Base-by-base conservation (phyloP, 2,888 invertebrate genomes). In the Ochropleura leucogaster region DNA sequence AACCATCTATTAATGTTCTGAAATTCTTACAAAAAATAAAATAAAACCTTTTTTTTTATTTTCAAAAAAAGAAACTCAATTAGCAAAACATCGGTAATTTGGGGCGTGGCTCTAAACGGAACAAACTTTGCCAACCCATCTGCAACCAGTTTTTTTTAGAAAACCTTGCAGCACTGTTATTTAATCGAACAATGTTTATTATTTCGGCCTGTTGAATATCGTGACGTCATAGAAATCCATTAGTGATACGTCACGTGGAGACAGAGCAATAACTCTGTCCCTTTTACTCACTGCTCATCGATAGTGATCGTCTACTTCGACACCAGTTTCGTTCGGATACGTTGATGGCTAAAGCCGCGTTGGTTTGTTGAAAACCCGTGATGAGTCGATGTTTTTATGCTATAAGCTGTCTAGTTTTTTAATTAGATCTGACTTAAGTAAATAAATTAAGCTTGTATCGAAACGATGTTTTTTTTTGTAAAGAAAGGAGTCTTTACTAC, bases 321-420 rank as follows among this genome's bases (percentile, higher is more conserved):
- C 30, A 44, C 46, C n/a, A 18, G 49, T 20, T 30, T 16, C 12
- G 42, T 79, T 83, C 20, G 72, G 72, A 83, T 79, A 72, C 72
- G 55, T 42, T 53, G n/a, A n/a, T 42, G 18, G 53, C 30, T 49
- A 16, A 9, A 18, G 18, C 7, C 20, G n/a, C 6, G 47, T 46
- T 18, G 14, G 3, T 64, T 12, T 44, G 5, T 30, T 14, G 18
- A 10, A 47, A 42, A 60, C 53, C 5, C 16, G 12, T 18, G 6
- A 46, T 30, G 3, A 51, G 42, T 20, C 5, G 0, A 12, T 0
- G 7, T 40, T 62, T 47, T 44, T 6, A 12, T n/a, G 1, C 40
- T 4, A 0, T 64, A 3, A 10, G 0, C 0, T 46, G 7, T 14
- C 6, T 14, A 10, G 10, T 18, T 20, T 47, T 63, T 79, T 30